These are phyloP conservation scores for Molossus molossus DNA, from an alignment of 2,797 vertebrate species.

Conservation along the genomic window DNA sequence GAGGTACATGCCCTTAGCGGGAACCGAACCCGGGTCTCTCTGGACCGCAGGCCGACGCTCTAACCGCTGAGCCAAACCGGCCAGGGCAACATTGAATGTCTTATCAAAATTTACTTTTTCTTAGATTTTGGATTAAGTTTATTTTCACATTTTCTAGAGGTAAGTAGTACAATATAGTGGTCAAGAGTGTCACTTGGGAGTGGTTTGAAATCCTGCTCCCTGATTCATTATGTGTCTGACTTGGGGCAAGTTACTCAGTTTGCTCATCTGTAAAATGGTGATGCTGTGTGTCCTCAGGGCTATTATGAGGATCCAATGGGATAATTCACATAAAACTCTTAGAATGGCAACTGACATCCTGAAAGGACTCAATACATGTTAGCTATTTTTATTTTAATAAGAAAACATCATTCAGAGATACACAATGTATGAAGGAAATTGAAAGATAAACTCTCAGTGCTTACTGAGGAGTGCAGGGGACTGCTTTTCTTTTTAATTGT, in stretches of 20 bases:
- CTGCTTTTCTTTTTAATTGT: background rate
- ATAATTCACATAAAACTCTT: background rate
- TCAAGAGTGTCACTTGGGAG: background rate
- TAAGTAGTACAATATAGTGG: background rate
- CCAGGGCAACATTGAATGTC: background rate
- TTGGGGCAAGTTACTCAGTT: background rate
- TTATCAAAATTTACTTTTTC: constrained; percentile 28
- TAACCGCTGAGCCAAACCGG: no score
- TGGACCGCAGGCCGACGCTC: no score
- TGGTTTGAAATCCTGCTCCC: background rate
- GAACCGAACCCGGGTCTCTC: no score
- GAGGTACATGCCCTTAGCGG: no score
- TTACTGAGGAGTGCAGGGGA: background rate
- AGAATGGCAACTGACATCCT: background rate
- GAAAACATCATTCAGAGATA: constrained; percentile 4
- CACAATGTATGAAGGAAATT: background rate
- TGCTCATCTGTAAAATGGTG: background rate
- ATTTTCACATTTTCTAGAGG: background rate
- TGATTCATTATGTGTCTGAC: background rate
- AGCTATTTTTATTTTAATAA: constrained; percentile 11
- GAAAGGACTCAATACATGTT: background rate
- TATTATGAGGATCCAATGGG: background rate
- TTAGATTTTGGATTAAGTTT: constrained; percentile 23
- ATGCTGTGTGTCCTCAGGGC: background rate
- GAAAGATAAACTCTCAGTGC: background rate